Evolutionary conservation across 2,113 vertebrate genomes (phyloP).

Genomic region (Pimephales promelas): DNA sequence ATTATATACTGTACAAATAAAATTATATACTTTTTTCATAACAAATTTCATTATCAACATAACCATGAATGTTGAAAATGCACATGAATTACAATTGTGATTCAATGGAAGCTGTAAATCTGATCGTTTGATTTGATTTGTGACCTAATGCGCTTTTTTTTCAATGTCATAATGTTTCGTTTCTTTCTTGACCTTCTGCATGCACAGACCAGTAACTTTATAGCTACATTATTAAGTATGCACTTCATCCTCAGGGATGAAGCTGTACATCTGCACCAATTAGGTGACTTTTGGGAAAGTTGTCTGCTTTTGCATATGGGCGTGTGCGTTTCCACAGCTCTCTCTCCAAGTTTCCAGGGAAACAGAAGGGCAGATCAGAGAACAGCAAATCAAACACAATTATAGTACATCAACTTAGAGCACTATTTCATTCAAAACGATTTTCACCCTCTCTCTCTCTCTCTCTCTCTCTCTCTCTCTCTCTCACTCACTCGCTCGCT

Average conservation of each 20-base stretch:
- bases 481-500: not conserved
- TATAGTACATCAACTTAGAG: conserved; percentile 13
- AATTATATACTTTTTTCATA: too few relatives aligned
- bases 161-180: not conserved
- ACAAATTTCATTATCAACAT: too few relatives aligned
- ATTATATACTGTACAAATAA: too few relatives aligned
- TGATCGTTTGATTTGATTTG: too few relatives aligned
- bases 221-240: not conserved
- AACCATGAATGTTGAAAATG: too few relatives aligned
- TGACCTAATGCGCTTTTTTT: not conserved
- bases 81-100: too few relatives aligned
- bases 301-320: conserved; percentile 30
- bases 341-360: conserved; percentile 54
- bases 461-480: too few relatives aligned
- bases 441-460: too few relatives aligned
- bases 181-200: not conserved
- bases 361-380: conserved; percentile 43
- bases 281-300: conserved; percentile 40
- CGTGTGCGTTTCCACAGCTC: conserved; percentile 39
- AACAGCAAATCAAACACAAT: conserved; percentile 46
- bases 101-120: too few relatives aligned
- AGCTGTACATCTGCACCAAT: not conserved
- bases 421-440: not conserved
- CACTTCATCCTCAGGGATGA: not conserved
- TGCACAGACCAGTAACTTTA: not conserved